Percentiles rank a stretch among this genome's conserved stretches.
Conservation (phyloP, 2,888 invertebrate species). For the Eurytoma adleriae region DNA sequence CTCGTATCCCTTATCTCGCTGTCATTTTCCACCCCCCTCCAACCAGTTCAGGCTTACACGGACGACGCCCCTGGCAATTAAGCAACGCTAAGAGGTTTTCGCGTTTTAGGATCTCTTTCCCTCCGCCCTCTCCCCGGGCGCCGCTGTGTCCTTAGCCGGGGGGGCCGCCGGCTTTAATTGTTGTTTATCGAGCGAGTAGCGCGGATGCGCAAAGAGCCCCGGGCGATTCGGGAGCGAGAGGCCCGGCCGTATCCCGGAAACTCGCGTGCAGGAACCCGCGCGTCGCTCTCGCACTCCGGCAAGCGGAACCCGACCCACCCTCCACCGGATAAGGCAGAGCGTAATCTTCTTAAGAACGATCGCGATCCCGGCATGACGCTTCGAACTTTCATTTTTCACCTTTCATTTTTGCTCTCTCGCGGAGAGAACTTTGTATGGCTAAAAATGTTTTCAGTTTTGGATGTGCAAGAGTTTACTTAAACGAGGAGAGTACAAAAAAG, state of each 20-base stretch:
- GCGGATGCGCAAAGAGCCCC: conserved; percentile 33
- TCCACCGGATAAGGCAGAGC: conserved; percentile 47
- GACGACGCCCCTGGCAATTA: conserved; percentile 62
- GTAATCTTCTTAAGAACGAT: conserved; percentile 46
- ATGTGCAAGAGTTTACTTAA: no score
- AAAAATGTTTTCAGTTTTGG: no score
- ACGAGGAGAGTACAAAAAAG: no score
- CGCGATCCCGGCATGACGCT: not conserved
- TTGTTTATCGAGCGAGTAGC: conserved; percentile 64
- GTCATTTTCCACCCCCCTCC: conserved; percentile 5
- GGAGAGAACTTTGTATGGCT: no score
- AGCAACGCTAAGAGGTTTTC: conserved; percentile 66
- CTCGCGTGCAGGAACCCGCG: conserved; percentile 53
- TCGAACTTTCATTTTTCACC: no score
- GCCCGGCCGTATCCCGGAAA: conserved; percentile 41
- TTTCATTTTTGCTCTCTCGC: no score
- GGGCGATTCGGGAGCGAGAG: conserved; percentile 27
- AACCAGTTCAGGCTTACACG: not conserved
- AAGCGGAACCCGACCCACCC: conserved; percentile 21
- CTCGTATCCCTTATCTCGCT: not conserved
- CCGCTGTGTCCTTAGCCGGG: not conserved
- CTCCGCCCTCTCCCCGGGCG: conserved; percentile 1
- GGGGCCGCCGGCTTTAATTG: conserved; percentile 65
- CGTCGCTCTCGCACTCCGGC: conserved; percentile 12
- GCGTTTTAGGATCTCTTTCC: conserved; percentile 61